Base-by-base conservation (phyloP, 2,888 invertebrate species). In the Eledona agricola region DNA sequence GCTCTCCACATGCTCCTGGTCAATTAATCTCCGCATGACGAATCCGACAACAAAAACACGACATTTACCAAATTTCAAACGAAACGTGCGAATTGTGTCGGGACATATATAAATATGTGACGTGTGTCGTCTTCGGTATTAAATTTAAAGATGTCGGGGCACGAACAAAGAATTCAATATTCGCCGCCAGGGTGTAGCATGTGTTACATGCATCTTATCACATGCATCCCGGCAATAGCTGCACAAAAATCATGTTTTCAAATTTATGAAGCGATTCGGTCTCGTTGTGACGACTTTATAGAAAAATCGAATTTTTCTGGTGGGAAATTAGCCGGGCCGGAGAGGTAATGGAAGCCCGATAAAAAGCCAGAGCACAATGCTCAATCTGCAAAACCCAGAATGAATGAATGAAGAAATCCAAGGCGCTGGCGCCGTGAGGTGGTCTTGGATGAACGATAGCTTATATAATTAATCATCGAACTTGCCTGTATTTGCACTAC, bases 391-490 rank as follows among this genome's bases (percentile, higher is more conserved):
- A 32, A 43, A 38, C 31, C 29, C 51, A 37, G 25, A 51, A 32
- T 46, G 37, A 51, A 32, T 46, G 37, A 28, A 51, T 19, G 20
- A 29, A 4, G 28, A 17, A 16, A 45, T 10, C 42, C 20, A 25
- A 29, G 29, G 29, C 42, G 43, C 12, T 28, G 31, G 31, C 29
- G 40, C 17, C 7, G 38, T 32, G 46, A 4, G 19, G 23, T 34
- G 12, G 26, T 45, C 32, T 29, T 37, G 50, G 49, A 62, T 61
- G 63, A 66, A 59, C 63, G 66, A 71, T 71, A 70, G 69, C 72
- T 72, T 67, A 68, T 67, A 72, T 74, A 74, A 75, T 75, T 75
- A 75, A 75, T 75, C 73, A 74, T 70, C 64, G 68, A 72, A 72
- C 72, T 73, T 67, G 69, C 68, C 71, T 70, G 72, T 74, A 73